Conservation (phyloP, 2,888 invertebrate genomes). For the Patella depressa region DNA sequence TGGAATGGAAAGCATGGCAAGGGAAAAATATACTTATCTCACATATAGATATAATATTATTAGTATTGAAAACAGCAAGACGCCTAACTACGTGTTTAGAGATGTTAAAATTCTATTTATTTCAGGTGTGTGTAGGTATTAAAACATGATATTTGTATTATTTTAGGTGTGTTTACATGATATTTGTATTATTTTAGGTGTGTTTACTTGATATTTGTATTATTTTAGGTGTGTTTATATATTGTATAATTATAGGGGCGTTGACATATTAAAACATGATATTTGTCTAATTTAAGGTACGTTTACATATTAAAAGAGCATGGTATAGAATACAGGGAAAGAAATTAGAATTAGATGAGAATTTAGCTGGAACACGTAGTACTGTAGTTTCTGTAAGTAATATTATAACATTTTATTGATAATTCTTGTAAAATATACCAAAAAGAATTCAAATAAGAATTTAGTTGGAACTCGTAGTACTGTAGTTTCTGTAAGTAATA, state of each 20-base stretch:
- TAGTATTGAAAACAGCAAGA: too few species aligned
- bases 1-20: too few species aligned
- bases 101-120: too few species aligned
- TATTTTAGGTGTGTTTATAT: too few species aligned
- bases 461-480: conserved; percentile 49
- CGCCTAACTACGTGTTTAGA: too few species aligned
- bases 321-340: conserved; percentile 61
- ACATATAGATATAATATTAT: too few species aligned
- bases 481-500: conserved; percentile 39
- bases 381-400: conserved; percentile 44
- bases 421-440: too few species aligned
- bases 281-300: conserved; percentile 46
- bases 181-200: too few species aligned
- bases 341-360: conserved; percentile 59
- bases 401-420: neutral
- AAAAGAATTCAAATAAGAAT: conserved; percentile 40
- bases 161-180: too few species aligned
- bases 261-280: neutral
- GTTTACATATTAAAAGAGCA: conserved; percentile 54
- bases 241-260: conserved; percentile 39
- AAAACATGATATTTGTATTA: neutral
- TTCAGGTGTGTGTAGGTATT: neutral
- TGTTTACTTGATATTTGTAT: too few species aligned
- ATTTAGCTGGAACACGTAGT: conserved; percentile 48
- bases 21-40: too few species aligned